Conservation (phyloP, 2,113 vertebrate species). For the Mormyrus iriodes region DNA sequence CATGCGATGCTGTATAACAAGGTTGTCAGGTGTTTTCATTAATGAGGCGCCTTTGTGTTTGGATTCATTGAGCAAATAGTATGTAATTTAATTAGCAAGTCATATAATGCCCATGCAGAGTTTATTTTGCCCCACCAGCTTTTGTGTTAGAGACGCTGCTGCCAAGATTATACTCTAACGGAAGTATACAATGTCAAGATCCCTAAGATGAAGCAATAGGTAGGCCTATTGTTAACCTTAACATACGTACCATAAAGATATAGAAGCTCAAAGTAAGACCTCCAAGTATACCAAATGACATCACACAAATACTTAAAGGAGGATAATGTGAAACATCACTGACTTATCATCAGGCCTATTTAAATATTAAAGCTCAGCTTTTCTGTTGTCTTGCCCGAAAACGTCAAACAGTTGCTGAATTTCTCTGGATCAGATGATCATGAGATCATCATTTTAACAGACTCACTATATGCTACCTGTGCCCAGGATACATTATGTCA, state of each 20-base stretch:
- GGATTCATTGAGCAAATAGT: too few relatives aligned
- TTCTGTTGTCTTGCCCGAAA: not conserved
- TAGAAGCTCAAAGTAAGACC: not conserved
- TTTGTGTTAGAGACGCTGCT: too few relatives aligned
- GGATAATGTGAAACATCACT: too few relatives aligned
- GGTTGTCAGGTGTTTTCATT: too few relatives aligned
- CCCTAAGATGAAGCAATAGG: not conserved
- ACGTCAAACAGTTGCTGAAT: not conserved
- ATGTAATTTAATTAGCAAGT: too few relatives aligned
- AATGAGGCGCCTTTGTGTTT: too few relatives aligned
- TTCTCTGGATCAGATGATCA: not conserved
- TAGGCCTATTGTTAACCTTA: not conserved
- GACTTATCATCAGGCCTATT: not conserved
- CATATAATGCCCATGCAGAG: too few relatives aligned
- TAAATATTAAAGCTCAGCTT: not conserved
- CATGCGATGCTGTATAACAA: too few relatives aligned
- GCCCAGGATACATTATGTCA: not conserved
- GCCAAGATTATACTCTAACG: not conserved
- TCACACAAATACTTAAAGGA: too few relatives aligned
- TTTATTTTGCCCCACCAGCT: too few relatives aligned
- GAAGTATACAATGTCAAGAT: not conserved
- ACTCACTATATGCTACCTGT: not conserved
- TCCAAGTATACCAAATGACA: not conserved
- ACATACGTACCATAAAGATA: not conserved
- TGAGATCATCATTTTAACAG: not conserved